Evolutionary conservation across 1,140 invertebrate species (phyloP).

Genomic region (Drosophila neocordata): DNA sequence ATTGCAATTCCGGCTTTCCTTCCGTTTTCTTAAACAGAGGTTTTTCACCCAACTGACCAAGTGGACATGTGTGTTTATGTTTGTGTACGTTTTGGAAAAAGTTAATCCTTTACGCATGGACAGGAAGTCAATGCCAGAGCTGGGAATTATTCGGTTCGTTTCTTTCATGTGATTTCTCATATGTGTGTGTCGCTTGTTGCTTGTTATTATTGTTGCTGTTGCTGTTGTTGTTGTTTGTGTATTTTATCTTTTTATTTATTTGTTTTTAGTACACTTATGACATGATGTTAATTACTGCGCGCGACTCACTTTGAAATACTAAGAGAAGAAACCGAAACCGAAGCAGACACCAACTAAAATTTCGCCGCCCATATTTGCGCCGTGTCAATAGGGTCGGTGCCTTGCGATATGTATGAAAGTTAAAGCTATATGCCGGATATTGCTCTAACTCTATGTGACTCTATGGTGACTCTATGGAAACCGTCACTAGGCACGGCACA

Average conservation of each 20-base stretch:
- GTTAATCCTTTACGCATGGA: slow-evolving; percentile 73
- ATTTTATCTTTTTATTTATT: slow-evolving; percentile 72
- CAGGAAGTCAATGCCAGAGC: slow-evolving; percentile 69
- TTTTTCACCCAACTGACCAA: slow-evolving; percentile 4
- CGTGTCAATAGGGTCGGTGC: slow-evolving; percentile 37
- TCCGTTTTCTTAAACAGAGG: slow-evolving; percentile 57
- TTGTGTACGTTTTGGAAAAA: slow-evolving; percentile 17
- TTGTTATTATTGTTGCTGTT: slow-evolving; percentile 20
- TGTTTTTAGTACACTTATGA: slow-evolving; percentile 76
- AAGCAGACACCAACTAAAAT: slow-evolving; percentile 4
- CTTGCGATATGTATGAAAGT: slow-evolving; percentile 44
- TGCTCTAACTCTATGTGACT: slow-evolving; percentile 9
- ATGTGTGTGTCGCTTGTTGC: background rate
- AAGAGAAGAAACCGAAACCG: background rate
- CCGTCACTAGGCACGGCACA: slow-evolving; percentile 22
- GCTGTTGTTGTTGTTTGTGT: slow-evolving; percentile 38
- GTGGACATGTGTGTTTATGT: slow-evolving; percentile 36
- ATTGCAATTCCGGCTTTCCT: slow-evolving; percentile 27
- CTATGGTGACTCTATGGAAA: background rate
- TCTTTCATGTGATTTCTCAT: slow-evolving; percentile 61
- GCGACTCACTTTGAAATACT: slow-evolving; percentile 37
- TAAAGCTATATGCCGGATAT: slow-evolving; percentile 41
- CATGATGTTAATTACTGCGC: slow-evolving; percentile 78
- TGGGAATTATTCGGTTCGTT: slow-evolving; percentile 72
- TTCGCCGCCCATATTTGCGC: slow-evolving; percentile 45